Evolutionary conservation across 2,888 invertebrate genomes (phyloP).

Genomic region (Epirrhoe alternata): DNA sequence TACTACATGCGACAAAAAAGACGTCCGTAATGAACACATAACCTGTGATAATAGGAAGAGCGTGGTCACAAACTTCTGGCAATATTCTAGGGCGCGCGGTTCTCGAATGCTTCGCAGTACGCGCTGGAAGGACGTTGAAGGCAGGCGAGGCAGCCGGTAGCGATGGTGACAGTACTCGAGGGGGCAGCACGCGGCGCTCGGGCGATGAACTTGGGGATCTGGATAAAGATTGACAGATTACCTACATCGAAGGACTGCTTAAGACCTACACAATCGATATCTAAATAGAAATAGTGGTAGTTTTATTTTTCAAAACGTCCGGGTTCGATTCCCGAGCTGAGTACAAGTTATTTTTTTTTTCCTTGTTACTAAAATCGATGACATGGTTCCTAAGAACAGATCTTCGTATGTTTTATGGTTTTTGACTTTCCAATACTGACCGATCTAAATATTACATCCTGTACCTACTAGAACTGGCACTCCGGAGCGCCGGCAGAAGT

Average conservation of each 20-base stretch:
- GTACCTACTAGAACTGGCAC: too few species aligned
- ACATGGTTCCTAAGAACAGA: too few species aligned
- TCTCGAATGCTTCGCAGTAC: slow-evolving; percentile 61
- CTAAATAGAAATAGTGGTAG: too few species aligned
- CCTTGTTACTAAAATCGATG: too few species aligned
- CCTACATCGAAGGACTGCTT: slow-evolving; percentile 3
- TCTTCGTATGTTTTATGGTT: too few species aligned
- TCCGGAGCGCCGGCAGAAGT: too few species aligned
- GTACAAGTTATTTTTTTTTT: too few species aligned
- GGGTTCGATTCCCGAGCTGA: too few species aligned
- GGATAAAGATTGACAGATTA: slow-evolving; percentile 1
- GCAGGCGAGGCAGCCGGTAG: slow-evolving; percentile 68
- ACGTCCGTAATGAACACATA: neutral
- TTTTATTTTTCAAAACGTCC: too few species aligned
- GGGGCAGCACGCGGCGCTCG: slow-evolving; percentile 68
- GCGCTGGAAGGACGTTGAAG: slow-evolving; percentile 63
- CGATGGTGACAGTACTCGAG: slow-evolving; percentile 70
- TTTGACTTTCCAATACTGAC: too few species aligned
- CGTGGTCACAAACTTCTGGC: slow-evolving; percentile 54
- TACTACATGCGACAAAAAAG: neutral
- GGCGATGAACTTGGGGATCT: slow-evolving; percentile 82
- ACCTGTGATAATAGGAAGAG: slow-evolving; percentile 72
- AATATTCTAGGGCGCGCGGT: slow-evolving; percentile 55
- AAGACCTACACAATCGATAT: too few species aligned
- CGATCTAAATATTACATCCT: too few species aligned